Percentiles rank a stretch among this genome's conserved stretches.
These are phyloP conservation scores for Anas bernieri DNA, from an alignment of 2,797 vertebrate genomes.

Conservation along the genomic window DNA sequence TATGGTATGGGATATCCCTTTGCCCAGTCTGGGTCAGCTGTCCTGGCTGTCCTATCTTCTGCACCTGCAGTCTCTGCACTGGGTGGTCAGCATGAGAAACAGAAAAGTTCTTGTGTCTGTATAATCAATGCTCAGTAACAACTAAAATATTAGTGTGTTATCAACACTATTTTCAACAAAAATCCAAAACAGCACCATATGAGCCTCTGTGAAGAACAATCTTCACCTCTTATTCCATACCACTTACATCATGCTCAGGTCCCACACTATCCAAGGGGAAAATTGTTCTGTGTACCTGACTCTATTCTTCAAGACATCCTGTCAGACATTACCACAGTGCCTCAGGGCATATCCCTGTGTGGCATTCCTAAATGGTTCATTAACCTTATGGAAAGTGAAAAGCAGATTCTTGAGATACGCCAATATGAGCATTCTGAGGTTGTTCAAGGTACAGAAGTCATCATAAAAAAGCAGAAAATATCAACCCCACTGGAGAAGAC, in stretches of 20 bases:
- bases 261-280: background rate
- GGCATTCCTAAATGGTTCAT: background rate
- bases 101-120: background rate
- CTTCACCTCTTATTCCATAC: fast-evolving
- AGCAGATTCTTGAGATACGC: background rate
- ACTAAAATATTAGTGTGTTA: background rate
- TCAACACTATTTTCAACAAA: background rate
- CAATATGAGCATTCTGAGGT: background rate
- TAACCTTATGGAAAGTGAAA: background rate
- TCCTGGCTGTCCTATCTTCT: fast-evolving
- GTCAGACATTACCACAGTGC: background rate
- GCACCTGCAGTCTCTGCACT: fast-evolving
- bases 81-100: fast-evolving
- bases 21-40: background rate
- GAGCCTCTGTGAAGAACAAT: background rate
- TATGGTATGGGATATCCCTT: fast-evolving
- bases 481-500: background rate
- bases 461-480: background rate
- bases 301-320: background rate
- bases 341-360: background rate
- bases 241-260: background rate
- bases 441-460: background rate
- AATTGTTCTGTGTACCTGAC: background rate
- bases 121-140: fast-evolving
- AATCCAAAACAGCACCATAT: background rate